phyloP scores from a whole-genome alignment of 2,888 invertebrate genomes.

The Bellardia pandia region DNA sequence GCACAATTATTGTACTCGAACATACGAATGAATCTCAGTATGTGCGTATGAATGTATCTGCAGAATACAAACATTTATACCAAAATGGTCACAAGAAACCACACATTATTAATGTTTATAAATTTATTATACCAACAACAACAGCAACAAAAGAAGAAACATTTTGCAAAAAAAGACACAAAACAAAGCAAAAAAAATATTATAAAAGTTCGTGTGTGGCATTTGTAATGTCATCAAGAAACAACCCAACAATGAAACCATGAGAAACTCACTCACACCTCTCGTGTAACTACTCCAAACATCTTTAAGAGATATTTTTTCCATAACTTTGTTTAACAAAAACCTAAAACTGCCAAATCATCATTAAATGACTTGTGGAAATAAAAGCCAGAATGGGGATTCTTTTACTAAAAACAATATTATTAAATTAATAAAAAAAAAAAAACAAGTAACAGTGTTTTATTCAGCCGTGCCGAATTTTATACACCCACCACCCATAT shows the following conservation, averaged over 20 bases:
- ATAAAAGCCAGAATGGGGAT: conserved; percentile 9
- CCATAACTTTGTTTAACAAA: conserved; percentile 16
- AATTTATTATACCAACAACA: conserved; percentile 73
- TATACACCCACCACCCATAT: too few relatives aligned
- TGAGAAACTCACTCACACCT: conserved; percentile 48
- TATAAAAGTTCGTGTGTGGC: conserved; percentile 80
- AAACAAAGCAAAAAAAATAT: conserved; percentile 70
- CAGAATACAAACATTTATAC: conserved; percentile 4
- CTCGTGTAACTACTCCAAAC: conserved; percentile 17
- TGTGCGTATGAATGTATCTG: conserved; percentile 2
- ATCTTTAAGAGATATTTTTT: conserved; percentile 35
- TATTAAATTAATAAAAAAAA: conserved; percentile 18
- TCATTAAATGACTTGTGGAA: conserved; percentile 75
- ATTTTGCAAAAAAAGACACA: conserved; percentile 57
- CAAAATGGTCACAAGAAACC: conserved; percentile 60
- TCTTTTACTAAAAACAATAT: conserved; percentile 22
- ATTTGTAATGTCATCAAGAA: conserved; percentile 78
- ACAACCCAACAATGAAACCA: conserved; percentile 51
- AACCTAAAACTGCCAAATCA: conserved; percentile 77
- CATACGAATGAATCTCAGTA: neutral
- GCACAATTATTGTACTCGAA: conserved; percentile 20
- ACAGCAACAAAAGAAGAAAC: conserved; percentile 18
- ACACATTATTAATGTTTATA: conserved; percentile 76
- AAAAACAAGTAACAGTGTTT: too few relatives aligned
- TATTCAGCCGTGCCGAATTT: too few relatives aligned